Evolutionary conservation across 2,113 vertebrate genomes (phyloP), one percentile per base, ranked within the genome.

Genomic region (Cavia porcellus): DNA sequence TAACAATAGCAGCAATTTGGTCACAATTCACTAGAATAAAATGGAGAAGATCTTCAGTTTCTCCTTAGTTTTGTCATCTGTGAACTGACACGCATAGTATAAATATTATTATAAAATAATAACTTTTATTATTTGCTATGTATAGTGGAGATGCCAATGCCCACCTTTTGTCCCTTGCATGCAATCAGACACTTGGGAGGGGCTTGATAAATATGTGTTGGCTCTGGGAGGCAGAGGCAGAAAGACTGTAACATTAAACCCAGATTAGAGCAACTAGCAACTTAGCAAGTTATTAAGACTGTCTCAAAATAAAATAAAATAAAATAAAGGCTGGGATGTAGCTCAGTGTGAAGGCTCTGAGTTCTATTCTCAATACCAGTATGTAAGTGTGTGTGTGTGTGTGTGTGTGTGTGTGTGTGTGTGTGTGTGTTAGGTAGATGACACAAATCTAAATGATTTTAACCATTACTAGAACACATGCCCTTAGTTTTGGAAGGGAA

Each of bases 21-120:
- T 28, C 50, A n/a, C 55, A 42, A 38, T 77, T 89, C 38, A 24
- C 28, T 92, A 24, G 42, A 45, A n/a, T 75, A 88, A 93, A 79
- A 82, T 24, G 57, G 35, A 59, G 62, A 38, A 64, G 15, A 62
- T 70, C n/a, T 92, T 86, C n/a, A 80, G 8, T 77, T 72, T 89
- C 64, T 93, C 19, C 80, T 93, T 59, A 57, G 45, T 95, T 81
- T 95, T 81, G 32, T 70, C 45, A 32, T 64, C 19, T 89, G n/a
- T 74, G 38, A 89, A 84, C 64, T 38, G 32, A 47, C 4, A 5
- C 3, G 4, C 3, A 55, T n/a, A 20, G 5, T 55, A n/a, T n/a
- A n/a, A n/a, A n/a, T n/a, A n/a, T n/a, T n/a, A n/a, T n/a, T n/a
- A n/a, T n/a, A n/a, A n/a, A n/a, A n/a, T n/a, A n/a, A n/a, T n/a